Percentiles rank a stretch among this genome's conserved stretches.
Evolutionary conservation across 2,797 vertebrate genomes (phyloP).

Genomic region (Denticeps clupeoides): DNA sequence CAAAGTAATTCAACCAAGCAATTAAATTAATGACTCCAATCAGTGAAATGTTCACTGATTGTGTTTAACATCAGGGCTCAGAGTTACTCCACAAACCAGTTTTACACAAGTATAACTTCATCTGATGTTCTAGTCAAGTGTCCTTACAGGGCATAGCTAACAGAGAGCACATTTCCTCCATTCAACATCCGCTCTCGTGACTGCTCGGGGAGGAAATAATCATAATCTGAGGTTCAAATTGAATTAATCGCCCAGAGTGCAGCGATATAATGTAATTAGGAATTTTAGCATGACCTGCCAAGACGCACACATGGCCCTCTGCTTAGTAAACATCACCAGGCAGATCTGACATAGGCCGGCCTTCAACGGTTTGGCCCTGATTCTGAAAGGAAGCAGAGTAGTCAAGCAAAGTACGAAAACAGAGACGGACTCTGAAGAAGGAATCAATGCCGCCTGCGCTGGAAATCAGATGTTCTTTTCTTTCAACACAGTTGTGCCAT

Average conservation of each 20-base stretch:
- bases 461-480: too few relatives aligned
- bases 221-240: conserved; percentile 40
- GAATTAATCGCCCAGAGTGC: conserved; percentile 25
- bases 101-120: conserved; percentile 25
- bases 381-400: conserved; percentile 23
- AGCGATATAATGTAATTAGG: conserved; percentile 38
- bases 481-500: not conserved
- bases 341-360: conserved; percentile 32
- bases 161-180: conserved; percentile 34
- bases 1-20: not conserved
- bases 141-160: conserved; percentile 40
- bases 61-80: not conserved
- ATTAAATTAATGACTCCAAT: not conserved
- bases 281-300: conserved; percentile 38
- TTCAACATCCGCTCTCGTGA: conserved; percentile 30
- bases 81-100: conserved; percentile 14
- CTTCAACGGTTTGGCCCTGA: conserved; percentile 14
- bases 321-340: conserved; percentile 50
- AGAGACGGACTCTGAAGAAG: conserved; percentile 21
- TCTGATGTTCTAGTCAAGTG: conserved; percentile 32
- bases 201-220: conserved; percentile 30
- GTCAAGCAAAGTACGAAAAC: conserved; percentile 18
- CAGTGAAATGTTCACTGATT: not conserved
- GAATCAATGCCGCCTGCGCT: not conserved
- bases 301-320: conserved; percentile 30